Evolutionary conservation across 1,140 invertebrate species (phyloP), one percentile per base, ranked within the genome.

Genomic region (Hylaeus volcanicus): DNA sequence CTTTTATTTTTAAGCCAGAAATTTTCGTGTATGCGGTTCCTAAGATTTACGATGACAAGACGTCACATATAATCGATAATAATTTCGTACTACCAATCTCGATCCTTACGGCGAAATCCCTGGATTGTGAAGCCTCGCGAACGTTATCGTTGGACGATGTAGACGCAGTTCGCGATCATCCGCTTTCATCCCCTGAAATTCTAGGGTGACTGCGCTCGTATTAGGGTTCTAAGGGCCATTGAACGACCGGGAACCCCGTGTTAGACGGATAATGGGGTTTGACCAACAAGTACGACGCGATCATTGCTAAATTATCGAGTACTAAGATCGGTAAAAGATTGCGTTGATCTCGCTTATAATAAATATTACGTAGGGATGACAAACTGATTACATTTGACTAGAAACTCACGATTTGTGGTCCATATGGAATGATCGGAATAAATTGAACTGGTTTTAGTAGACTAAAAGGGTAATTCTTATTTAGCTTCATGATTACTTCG

Each of bases 131-230:
- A 63, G 26, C n/a, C 37, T 5, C 41, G 11, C 56, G 56, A 11
- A 45, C 65, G 70, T 79, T 84, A 82, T 84, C 79, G 73, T 71
- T 51, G 48, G 74, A 71, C 48, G 37, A 68, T 72, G 61, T 65
- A 74, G 53, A 74, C 71, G 56, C 41, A 11, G 60, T 71, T 82
- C 68, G 55, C 75, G 75, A 79, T 82, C 74, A 74, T 82, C 45
- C 80, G 71, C 70, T 74, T 78, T 81, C 74, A 84, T 74, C 80
- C 80, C 73, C 68, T 69, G 80, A 82, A 84, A 84, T 73, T 82
- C 70, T 58, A 6, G 41, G 43, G 51, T 43, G 71, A 72, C 51
- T 82, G 63, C 53, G 74, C 37, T 79, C 79, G 26, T 76, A 73
- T 66, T 65, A 43, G 73, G 58, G 79, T 11, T 76, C 74, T 41